phyloP scores from a whole-genome alignment of 2,113 vertebrate species.

The Chelonoidis abingdonii region DNA sequence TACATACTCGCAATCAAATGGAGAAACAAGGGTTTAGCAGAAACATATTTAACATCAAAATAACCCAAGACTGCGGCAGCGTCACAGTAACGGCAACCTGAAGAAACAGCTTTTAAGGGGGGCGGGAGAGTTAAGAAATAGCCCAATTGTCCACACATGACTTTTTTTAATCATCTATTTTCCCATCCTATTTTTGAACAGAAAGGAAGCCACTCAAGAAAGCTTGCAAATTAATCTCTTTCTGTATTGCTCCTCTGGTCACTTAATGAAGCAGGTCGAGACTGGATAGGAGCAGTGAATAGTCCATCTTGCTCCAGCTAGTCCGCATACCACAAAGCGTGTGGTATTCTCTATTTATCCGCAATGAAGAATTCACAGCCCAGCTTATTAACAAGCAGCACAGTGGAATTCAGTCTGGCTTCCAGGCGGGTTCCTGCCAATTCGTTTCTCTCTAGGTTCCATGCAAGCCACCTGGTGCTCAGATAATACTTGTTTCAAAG shows the following conservation, averaged over 20 bases:
- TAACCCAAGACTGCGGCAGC: rapidly evolving
- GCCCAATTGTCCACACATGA: background rate
- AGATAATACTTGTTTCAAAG: background rate
- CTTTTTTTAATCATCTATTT: background rate
- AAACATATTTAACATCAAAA: background rate
- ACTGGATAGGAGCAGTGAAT: background rate
- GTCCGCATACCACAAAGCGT: background rate
- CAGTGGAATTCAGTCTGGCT: background rate
- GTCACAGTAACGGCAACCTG: rapidly evolving
- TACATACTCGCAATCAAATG: rapidly evolving
- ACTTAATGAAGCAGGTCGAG: background rate
- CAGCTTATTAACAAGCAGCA: background rate
- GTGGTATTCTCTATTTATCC: background rate
- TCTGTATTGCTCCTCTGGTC: rapidly evolving
- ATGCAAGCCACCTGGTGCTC: background rate
- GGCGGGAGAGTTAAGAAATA: background rate
- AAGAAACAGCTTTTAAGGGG: background rate
- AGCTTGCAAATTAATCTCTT: background rate
- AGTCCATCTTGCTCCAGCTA: background rate
- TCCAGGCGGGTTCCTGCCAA: background rate
- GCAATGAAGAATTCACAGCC: background rate
- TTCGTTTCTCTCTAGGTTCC: background rate
- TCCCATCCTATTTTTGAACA: background rate
- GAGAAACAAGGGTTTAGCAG: rapidly evolving
- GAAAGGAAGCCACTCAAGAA: background rate